Conservation (phyloP, 2,888 invertebrate genomes). For the Lasioglossum pauxillum region DNA sequence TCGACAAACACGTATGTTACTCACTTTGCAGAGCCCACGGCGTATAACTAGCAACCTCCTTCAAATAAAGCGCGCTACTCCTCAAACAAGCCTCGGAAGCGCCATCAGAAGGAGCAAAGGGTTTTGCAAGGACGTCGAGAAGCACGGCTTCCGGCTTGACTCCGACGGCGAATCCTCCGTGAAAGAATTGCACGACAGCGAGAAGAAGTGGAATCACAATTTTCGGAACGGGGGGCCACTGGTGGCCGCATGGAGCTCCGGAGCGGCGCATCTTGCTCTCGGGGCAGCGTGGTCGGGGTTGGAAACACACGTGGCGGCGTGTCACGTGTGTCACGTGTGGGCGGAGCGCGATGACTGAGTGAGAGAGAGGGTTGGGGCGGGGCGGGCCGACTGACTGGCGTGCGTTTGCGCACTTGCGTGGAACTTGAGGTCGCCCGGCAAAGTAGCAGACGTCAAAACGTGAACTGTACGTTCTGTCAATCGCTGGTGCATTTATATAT, state of each 20-base stretch:
- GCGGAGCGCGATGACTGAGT: background rate
- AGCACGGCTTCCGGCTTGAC: conserved; percentile 73
- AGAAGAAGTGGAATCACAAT: background rate
- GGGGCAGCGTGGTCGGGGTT: background rate
- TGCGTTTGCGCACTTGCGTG: background rate
- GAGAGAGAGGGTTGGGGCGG: background rate
- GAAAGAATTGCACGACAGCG: background rate
- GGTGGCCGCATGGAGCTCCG: background rate
- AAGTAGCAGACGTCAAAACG: conserved; percentile 64
- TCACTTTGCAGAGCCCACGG: conserved; percentile 81
- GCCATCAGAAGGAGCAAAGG: conserved; percentile 73
- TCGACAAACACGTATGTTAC: conserved; percentile 47
- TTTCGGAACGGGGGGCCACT: background rate
- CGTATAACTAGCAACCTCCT: conserved; percentile 70
- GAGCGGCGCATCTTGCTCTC: background rate
- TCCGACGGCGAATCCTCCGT: background rate
- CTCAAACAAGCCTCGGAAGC: conserved; percentile 72
- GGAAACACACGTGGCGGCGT: conserved; percentile 35
- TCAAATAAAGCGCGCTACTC: conserved; percentile 73
- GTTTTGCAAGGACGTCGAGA: conserved; percentile 67
- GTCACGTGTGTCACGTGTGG: background rate
- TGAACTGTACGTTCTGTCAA: conserved; percentile 72
- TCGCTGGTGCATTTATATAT: conserved; percentile 76
- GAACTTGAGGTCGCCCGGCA: conserved; percentile 11
- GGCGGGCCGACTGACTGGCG: background rate